Conservation (phyloP, 2,113 vertebrate genomes). For the Sula dactylatra region DNA sequence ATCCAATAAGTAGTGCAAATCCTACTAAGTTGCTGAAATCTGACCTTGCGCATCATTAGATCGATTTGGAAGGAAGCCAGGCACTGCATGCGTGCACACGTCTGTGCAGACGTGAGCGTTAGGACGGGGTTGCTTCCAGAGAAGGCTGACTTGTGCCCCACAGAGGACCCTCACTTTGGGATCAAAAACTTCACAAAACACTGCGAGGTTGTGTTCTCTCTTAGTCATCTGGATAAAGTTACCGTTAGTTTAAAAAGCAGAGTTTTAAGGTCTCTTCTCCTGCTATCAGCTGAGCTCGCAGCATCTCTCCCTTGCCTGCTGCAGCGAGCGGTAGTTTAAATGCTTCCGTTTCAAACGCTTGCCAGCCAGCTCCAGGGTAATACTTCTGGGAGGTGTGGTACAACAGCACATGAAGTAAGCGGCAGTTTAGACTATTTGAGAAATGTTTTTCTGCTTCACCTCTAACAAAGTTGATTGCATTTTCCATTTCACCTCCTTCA, state of each 20-base stretch:
- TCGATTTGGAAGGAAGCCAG: not conserved
- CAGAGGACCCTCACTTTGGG: not conserved
- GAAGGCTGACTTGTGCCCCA: not conserved
- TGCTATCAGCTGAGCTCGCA: not conserved
- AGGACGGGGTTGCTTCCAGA: not conserved
- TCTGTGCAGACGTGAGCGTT: not conserved
- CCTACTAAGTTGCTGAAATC: not conserved
- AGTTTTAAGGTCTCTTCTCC: not conserved
- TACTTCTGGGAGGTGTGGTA: not conserved
- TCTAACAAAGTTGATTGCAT: constrained; percentile 28
- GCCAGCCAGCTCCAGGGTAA: not conserved
- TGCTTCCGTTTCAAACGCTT: not conserved
- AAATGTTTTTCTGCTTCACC: constrained; percentile 53
- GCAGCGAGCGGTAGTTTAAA: not conserved
- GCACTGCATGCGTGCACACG: not conserved
- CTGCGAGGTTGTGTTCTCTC: not conserved
- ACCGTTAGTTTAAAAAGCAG: not conserved
- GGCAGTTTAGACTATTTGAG: not conserved
- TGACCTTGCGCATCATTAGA: not conserved
- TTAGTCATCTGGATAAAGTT: not conserved
- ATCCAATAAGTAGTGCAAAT: not conserved
- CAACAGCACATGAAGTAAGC: not conserved
- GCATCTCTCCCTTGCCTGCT: not conserved
- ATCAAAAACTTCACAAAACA: not conserved
- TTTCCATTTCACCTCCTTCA: constrained; percentile 57